Base-by-base conservation (phyloP, 2,113 vertebrate species). In the Labrus mixtus region DNA sequence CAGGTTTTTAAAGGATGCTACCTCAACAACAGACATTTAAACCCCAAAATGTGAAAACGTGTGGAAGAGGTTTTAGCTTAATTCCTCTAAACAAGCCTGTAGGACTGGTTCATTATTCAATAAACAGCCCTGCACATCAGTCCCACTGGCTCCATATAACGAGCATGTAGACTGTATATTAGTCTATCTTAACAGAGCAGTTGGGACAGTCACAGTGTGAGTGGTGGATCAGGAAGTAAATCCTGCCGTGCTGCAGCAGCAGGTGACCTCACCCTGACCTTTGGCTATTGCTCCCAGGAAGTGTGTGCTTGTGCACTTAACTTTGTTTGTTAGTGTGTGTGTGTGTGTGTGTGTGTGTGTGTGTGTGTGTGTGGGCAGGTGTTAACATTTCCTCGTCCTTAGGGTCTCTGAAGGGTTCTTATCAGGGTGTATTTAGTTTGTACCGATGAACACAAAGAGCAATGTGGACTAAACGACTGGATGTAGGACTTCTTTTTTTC, bases 221-320 rank as follows among this genome's bases (percentile, higher is more conserved):
- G 70, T 39, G 66, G 1, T 2, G 78, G 65, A 81, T 73, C 79
- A 84, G 90, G 90, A 88, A 90, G 85, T 72, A 68, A 86, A 67
- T 75, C 91, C 87, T 83, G 89, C 50, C 11, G 91, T 16, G 89
- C 68, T 29, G 46, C 69, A 90, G 66, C 91, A 91, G 91, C 91
- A 83, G 87, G 92, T 84, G 74, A 89, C 84, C 89, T 70, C 83
- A 41, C 59, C 4, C 45, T 82, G 88, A 91, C 91, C 90, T 93
- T 92, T 89, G 74, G 64, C 62, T 83, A 33, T 45, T 36, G 48
- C 83, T 75, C 58, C 46, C 69, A 78, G 68, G 71, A 78, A 78
- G 85, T 62, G 77, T 37, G 71, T 45, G 73, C 50, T 37, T 56
- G 62, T 37, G 48, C 41, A 39, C 53, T 57, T 60, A 53, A 45